Base-by-base conservation (phyloP, 2,797 vertebrate genomes). In the Rhinatrema bivittatum region DNA sequence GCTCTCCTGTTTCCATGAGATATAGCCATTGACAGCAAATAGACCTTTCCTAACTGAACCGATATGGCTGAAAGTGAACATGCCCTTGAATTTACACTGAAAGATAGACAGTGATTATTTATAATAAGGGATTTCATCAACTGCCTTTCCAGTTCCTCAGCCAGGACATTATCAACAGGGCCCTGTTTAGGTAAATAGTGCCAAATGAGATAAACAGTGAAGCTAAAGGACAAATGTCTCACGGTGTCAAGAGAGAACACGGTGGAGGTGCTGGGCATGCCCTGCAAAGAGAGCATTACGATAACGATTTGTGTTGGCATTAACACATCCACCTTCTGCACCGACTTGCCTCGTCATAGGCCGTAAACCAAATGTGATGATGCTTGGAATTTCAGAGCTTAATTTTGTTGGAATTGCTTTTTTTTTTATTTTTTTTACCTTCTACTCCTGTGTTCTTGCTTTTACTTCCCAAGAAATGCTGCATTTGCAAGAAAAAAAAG, bases 361-460 rank as follows among this genome's bases (percentile, higher is more conserved):
- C n/a, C n/a, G n/a, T 56, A 48, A 65, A 55, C 62, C 27, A 51
- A 59, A 61, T 48, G 51, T 42, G 29, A 70, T 49, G 50, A 65
- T 56, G 60, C 59, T 73, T 64, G 56, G 68, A 73, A 73, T 60
- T 62, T 66, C 63, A 72, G 63, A 45, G 50, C 74, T 74, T 67
- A 75, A 71, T 79, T 79, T 78, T 42, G 72, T 72, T 73, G 68
- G 70, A 66, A 78, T 75, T 63, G 57, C 60, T 68, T 72, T 68
- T 57, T 29, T 60, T 53, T 60, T 62, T 64, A 56, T 54, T 67
- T 67, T 65, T 72, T 76, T 57, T 62, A n/a, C n/a, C n/a, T n/a
- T n/a, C n/a, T n/a, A n/a, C n/a, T n/a, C n/a, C n/a, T 77, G 65
- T 74, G 60, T 66, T n/a, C n/a, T n/a, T n/a, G n/a, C n/a, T n/a